Conservation (phyloP, 2,113 vertebrate genomes). For the Cheilinus undulatus region DNA sequence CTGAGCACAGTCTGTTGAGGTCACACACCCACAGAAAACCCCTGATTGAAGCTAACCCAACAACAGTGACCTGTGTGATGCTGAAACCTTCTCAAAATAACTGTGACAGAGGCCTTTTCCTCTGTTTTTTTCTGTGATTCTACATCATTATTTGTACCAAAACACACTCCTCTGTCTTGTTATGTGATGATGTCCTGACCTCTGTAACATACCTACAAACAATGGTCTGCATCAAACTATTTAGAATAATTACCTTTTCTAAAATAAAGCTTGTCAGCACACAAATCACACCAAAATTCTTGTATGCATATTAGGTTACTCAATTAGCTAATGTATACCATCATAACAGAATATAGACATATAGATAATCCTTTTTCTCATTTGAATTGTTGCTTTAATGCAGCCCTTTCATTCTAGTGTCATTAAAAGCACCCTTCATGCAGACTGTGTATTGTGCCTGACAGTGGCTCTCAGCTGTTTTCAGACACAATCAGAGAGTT, state of each 20-base stretch:
- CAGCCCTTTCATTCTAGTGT: background rate
- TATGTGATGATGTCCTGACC: constrained; percentile 12
- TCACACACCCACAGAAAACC: constrained; percentile 45
- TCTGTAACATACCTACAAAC: background rate
- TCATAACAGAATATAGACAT: background rate
- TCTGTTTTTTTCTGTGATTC: constrained; percentile 20
- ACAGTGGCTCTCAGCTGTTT: constrained; percentile 32
- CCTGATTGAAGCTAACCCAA: constrained; percentile 46
- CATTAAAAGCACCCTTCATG: background rate
- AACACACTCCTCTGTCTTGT: constrained; percentile 10
- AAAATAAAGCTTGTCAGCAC: background rate
- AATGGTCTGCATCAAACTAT: background rate
- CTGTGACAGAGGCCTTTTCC: constrained; percentile 24
- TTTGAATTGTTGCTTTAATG: constrained; percentile 8
- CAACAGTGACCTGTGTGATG: constrained; percentile 59
- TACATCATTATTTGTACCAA: background rate
- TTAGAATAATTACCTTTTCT: background rate
- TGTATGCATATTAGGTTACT: background rate
- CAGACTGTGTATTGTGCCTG: background rate
- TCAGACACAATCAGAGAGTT: constrained; percentile 27
- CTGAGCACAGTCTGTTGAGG: constrained; percentile 70
- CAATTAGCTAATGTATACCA: background rate
- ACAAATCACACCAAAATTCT: background rate
- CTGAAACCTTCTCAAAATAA: constrained; percentile 44
- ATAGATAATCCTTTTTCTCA: background rate